Conservation (phyloP, 2,113 vertebrate genomes). For the Malurus alboscapulatus region DNA sequence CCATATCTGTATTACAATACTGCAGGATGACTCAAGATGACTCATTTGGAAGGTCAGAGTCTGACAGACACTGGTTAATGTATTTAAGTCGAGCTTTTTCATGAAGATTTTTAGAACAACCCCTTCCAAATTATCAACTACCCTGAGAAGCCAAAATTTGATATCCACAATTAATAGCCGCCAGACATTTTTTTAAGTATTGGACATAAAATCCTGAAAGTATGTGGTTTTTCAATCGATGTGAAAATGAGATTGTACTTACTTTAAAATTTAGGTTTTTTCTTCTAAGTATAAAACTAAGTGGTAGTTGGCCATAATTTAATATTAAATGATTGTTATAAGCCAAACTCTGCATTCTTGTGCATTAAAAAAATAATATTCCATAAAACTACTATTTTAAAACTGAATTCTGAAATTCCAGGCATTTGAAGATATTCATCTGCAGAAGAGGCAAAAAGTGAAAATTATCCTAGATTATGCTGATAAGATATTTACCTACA, state of each 20-base stretch:
- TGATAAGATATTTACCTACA: constrained; percentile 89
- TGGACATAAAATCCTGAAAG: neutral
- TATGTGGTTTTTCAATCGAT: neutral
- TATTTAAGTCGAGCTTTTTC: neutral
- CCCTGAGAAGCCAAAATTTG: neutral
- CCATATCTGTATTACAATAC: neutral
- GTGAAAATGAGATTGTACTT: neutral
- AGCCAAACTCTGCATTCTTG: neutral
- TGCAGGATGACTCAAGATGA: neutral
- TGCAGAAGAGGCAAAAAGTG: constrained; percentile 70
- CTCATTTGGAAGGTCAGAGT: neutral
- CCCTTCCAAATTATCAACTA: neutral
- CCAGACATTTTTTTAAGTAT: neutral
- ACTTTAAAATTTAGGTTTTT: neutral
- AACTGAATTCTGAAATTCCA: constrained; percentile 62
- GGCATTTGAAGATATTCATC: constrained; percentile 93
- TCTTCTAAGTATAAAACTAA: neutral
- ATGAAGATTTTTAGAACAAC: neutral
- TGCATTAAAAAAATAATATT: neutral
- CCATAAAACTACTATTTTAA: neutral
- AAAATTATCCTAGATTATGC: constrained; percentile 81
- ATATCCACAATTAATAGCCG: neutral
- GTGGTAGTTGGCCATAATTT: neutral
- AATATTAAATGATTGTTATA: neutral
- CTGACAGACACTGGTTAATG: neutral